Conservation (phyloP, 2,113 vertebrate species). For the Malurus alboscapulatus region DNA sequence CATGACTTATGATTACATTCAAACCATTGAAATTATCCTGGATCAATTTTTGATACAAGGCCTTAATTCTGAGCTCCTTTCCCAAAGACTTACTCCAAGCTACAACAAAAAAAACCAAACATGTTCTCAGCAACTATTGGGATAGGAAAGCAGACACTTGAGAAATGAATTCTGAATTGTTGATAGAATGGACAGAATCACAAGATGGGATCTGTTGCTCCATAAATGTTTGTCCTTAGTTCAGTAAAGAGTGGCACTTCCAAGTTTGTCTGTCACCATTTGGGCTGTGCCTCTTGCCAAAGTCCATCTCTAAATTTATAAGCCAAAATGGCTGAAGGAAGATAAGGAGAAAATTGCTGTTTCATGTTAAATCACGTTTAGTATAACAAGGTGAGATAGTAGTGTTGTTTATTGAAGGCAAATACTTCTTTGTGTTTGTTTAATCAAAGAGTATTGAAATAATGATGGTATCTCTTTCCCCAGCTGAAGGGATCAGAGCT, state of each 20-base stretch:
- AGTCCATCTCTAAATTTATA: not conserved
- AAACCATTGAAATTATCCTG: not conserved
- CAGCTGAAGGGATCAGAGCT: slow-evolving; percentile 93
- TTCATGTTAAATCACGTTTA: not conserved
- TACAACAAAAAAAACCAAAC: not conserved
- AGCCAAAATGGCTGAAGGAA: not conserved
- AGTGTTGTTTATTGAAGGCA: not conserved
- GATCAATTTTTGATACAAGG: not conserved
- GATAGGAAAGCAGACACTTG: not conserved
- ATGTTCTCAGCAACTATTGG: not conserved
- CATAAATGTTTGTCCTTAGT: not conserved
- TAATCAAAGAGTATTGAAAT: not conserved
- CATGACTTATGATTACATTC: not conserved
- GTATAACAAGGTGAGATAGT: not conserved
- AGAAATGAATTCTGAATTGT: not conserved
- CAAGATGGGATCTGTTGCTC: not conserved
- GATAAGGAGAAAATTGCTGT: not conserved
- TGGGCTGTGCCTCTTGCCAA: not conserved
- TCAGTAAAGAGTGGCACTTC: not conserved
- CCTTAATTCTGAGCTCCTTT: not conserved
- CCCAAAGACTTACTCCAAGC: not conserved
- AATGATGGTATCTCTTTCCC: not conserved
- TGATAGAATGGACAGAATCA: not conserved
- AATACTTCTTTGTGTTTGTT: not conserved
- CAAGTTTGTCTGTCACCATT: not conserved